Base-by-base conservation (phyloP, 1,140 invertebrate genomes). In the Nasonia vitripennis region DNA sequence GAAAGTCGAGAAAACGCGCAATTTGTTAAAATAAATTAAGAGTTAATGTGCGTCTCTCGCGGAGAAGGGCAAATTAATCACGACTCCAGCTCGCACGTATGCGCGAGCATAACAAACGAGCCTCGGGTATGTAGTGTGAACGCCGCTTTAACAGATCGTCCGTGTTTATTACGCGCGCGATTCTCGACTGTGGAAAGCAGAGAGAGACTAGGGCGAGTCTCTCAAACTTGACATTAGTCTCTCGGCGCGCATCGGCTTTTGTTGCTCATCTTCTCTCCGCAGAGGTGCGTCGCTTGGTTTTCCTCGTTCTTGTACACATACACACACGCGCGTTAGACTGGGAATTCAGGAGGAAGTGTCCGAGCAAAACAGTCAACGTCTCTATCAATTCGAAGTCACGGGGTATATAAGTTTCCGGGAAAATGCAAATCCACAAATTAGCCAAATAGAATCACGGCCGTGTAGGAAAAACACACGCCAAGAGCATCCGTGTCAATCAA, bases 11-110 rank as follows among this genome's bases (percentile, higher is more conserved):
- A 48, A 81, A 85, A 81, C 67, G 78, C 67, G 78, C 78, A 74
- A 81, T 85, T 85, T 77, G 78, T 81, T 85, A 75, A 85, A 78
- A 81, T 86, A 86, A 86, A 86, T 81, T 78, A 78, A 78, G 62
- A 70, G 78, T 74, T 86, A 81, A 86, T 86, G 75, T 20, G 12
- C 14, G 2, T 34, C 37, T 51, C 45, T 55, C 27, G 41, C 20
- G 37, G 2, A 48, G 55, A 62, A 14, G 31, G 34, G 51, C 71
- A 86, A 81, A 86, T 86, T 86, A 86, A 86, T 86, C 79, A 81
- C 79, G 14, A 17, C 12, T 17, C 62, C 12, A 34, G 34, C 51
- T 71, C 23, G 23, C 34, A 4, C 27, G 0, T 31, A 9, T 11
- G 10, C 3, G 17, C 45, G 14, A 17, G 34, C 55, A 67, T 80